These are phyloP conservation scores for Ctenopoma kingsleyae DNA, from an alignment of 2,797 vertebrate genomes.

Conservation along the genomic window DNA sequence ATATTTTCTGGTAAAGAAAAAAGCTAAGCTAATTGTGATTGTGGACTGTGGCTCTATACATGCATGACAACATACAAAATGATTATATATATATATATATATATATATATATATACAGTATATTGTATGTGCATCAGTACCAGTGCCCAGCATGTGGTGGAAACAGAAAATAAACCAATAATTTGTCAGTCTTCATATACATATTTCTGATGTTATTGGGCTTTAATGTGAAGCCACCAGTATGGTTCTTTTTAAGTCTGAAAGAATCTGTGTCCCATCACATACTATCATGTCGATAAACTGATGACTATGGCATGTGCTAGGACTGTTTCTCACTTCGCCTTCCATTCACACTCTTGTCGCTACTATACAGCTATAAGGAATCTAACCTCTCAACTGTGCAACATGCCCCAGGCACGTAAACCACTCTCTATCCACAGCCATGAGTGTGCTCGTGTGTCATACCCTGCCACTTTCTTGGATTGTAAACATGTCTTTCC, in stretches of 20 bases:
- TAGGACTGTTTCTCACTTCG: constrained; percentile 52
- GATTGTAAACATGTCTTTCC: constrained; percentile 41
- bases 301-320: neutral
- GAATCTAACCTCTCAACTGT: constrained; percentile 46
- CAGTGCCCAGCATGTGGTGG: neutral
- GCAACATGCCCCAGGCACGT: constrained; percentile 30
- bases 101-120: no score
- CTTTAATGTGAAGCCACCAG: no score
- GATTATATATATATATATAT: no score
- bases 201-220: no score
- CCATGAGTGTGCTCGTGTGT: neutral
- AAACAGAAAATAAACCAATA: constrained; percentile 15
- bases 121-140: neutral
- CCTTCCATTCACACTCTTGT: constrained; percentile 57
- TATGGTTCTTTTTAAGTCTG: no score
- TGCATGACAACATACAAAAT: neutral
- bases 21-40: neutral
- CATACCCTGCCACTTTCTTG: constrained; percentile 11
- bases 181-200: constrained; percentile 5
- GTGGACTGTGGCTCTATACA: neutral
- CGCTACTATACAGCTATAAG: constrained; percentile 45
- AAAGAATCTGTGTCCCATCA: neutral
- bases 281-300: neutral
- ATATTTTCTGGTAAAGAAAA: neutral
- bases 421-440: constrained; percentile 2